Conservation (phyloP, 2,797 vertebrate species). For the Rhinoraja longicauda region DNA sequence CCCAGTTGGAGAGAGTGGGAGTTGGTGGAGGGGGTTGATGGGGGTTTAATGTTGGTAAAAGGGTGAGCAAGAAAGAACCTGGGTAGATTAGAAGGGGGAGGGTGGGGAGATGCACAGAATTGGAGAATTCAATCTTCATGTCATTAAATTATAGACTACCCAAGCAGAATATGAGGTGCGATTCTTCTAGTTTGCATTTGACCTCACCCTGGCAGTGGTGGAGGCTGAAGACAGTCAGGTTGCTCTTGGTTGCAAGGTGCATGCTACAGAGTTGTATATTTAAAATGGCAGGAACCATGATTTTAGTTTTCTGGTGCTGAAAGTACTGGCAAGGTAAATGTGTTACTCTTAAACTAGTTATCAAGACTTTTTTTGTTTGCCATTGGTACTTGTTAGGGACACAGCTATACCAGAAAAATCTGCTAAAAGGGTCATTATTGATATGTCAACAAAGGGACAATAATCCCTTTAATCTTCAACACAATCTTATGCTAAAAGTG, state of each 20-base stretch:
- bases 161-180: no score
- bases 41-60: no score
- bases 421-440: background rate
- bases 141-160: no score
- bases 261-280: background rate
- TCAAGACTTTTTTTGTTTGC: background rate
- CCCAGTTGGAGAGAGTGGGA: no score
- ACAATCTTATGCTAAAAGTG: background rate
- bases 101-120: no score
- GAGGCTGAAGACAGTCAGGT: no score
- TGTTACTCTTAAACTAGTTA: background rate
- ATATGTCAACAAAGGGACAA: background rate
- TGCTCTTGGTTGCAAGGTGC: background rate
- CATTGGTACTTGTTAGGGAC: background rate
- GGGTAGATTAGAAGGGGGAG: no score
- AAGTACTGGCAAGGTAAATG: background rate
- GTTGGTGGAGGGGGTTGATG: no score
- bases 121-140: no score
- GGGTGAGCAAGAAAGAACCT: no score
- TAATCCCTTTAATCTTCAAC: background rate
- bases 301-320: background rate
- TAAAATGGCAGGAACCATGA: background rate
- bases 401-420: background rate
- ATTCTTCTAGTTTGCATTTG: no score
- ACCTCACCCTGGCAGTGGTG: no score